These are phyloP conservation scores for Perca schrenkii DNA, from an alignment of 2,113 vertebrate genomes.

Conservation along the genomic window DNA sequence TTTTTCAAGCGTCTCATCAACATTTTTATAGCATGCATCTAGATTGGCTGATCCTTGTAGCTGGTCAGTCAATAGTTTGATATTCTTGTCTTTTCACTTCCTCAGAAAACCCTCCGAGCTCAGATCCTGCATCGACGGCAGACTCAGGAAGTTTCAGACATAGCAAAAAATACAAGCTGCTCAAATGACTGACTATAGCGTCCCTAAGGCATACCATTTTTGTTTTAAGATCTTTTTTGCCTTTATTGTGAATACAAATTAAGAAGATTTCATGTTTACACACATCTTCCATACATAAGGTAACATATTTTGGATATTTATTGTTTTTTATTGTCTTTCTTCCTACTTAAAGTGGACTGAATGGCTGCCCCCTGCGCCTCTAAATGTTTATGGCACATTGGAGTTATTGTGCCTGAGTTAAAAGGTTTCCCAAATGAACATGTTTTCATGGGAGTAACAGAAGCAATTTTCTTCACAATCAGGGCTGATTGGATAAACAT, in stretches of 20 bases:
- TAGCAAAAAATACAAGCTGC: background rate
- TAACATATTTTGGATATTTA: background rate
- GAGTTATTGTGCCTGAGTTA: background rate
- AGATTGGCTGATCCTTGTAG: background rate
- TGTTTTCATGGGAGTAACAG: constrained; percentile 10
- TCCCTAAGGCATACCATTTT: background rate
- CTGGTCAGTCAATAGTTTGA: background rate
- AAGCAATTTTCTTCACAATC: constrained; percentile 30
- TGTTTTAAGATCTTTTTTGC: background rate
- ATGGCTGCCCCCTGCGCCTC: background rate
- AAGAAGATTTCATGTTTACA: background rate
- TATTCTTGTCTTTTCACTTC: background rate
- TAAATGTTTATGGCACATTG: background rate
- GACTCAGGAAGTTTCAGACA: background rate
- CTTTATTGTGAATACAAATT: background rate
- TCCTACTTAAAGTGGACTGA: background rate
- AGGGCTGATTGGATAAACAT: constrained; percentile 49
- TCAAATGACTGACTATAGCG: background rate
- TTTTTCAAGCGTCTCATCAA: background rate
- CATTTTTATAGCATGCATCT: background rate
- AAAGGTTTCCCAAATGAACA: background rate
- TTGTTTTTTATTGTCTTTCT: background rate
- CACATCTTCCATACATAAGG: background rate
- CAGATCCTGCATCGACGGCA: background rate
- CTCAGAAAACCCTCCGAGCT: background rate